Percentiles rank a stretch among this genome's conserved stretches.
Evolutionary conservation across 2,113 vertebrate species (phyloP).

Genomic region (Trichomycterus rosablanca): DNA sequence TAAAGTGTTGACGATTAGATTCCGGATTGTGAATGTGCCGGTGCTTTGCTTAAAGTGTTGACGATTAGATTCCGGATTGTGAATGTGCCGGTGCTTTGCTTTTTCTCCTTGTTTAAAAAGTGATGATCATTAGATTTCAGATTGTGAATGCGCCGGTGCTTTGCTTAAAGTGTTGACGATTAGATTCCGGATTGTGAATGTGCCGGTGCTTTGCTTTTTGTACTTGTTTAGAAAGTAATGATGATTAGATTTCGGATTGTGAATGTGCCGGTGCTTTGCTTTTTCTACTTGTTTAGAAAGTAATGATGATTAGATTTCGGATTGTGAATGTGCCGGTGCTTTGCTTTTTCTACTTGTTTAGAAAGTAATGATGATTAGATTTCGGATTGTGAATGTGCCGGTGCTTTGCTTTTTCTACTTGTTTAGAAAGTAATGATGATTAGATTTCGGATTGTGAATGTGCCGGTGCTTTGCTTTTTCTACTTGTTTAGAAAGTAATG

Average conservation of each 20-base stretch:
- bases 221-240: no score
- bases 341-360: no score
- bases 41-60: constrained; percentile 43
- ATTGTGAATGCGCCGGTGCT: not conserved
- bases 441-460: not conserved
- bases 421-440: constrained; percentile 49
- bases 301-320: not conserved
- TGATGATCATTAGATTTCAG: not conserved
- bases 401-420: no score
- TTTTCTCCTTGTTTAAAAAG: no score
- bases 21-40: not conserved
- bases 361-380: constrained; percentile 41
- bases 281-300: no score
- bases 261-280: not conserved
- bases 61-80: not conserved
- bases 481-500: no score
- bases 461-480: no score
- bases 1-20: constrained; percentile 41
- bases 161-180: constrained; percentile 45
- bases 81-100: not conserved
- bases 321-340: not conserved
- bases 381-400: not conserved
- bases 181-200: not conserved
- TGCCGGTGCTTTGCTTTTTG: no score
- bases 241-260: not conserved